Base-by-base conservation (phyloP, 2,888 invertebrate species). In the Drosophila lutescens region DNA sequence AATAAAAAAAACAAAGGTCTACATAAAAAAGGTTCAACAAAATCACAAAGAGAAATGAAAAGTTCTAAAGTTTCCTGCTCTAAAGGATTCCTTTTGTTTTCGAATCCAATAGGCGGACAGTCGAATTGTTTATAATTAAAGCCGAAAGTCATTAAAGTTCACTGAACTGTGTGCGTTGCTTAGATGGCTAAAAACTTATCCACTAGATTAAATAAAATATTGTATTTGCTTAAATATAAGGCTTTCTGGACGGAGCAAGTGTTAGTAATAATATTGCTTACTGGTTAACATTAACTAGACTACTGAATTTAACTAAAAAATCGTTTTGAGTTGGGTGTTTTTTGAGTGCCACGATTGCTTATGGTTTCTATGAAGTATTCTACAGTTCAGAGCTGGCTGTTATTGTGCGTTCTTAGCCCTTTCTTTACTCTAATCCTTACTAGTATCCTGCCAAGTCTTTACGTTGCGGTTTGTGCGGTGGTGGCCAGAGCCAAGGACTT, bases 391-490 rank as follows among this genome's bases (percentile, higher is more conserved):
- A 83, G 62, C 63, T 51, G 61, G 68, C 59, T 12, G 68, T 73
- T 54, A 54, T 47, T 50, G 57, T 41, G 47, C 59, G 70, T 47
- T 53, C 26, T 20, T n/a, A 46, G 46, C 23, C 26, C 44, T n/a
- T 41, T 36, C 36, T 26, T 30, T 53, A n/a, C 47, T 49, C 49
- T 30, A 30, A 30, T 30, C 30, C 20, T 20, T 20, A 20, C 20
- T 49, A 13, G 12, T 13, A 38, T 46, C 43, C 36, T 53, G 20
- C 49, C 50, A 73, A 78, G 83, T 86, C 83, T 87, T 83, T 80
- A 79, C 69, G 88, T 88, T 79, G 88, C 85, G 17, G 87, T 80
- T 76, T 88, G 86, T 71, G 88, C 88, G 59, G 78, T 75, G 51
- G 57, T 71, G 36, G 80, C 72, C 74, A 86, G 54, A 2, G 87